phyloP scores from a whole-genome alignment of 2,888 invertebrate species.

The Dryobotodes eremita region DNA sequence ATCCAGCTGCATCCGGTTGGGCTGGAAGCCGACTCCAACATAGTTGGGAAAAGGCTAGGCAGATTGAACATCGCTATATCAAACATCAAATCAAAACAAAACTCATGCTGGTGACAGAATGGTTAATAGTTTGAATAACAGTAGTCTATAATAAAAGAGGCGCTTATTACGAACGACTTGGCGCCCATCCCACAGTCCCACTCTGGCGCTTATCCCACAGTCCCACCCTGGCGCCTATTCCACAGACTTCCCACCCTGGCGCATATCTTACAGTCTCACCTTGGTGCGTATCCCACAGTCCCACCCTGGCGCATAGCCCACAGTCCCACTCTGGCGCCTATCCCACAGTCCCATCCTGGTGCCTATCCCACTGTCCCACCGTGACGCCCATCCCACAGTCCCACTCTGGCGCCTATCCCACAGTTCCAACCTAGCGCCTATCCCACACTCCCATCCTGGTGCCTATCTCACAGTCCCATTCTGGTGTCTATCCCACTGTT shows the following conservation, averaged over 20 bases:
- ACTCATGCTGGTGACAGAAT: neutral
- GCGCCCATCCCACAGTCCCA: constrained; percentile 12
- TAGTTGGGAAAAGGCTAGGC: neutral
- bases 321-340: too few relatives aligned
- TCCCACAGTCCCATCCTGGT: constrained; percentile 5
- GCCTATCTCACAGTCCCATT: too few relatives aligned
- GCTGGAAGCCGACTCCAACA: neutral
- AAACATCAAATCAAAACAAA: neutral
- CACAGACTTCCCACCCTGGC: too few relatives aligned
- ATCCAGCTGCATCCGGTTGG: neutral
- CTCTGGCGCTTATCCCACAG: constrained; percentile 4
- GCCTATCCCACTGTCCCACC: too few relatives aligned
- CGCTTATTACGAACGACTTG: neutral
- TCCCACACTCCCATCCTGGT: constrained; percentile 5
- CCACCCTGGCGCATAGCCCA: neutral
- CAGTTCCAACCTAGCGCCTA: constrained; percentile 10
- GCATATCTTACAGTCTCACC: too few relatives aligned
- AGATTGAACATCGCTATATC: neutral
- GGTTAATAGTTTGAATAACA: constrained; percentile 4
- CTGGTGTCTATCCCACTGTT: constrained; percentile 8
- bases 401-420: neutral
- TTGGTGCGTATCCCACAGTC: constrained; percentile 15
- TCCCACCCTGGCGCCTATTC: constrained; percentile 3
- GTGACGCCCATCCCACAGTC: constrained; percentile 9
- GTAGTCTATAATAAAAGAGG: neutral